A percentile compares a stretch with the other conserved stretches of the same genome.
phyloP scores from a whole-genome alignment of 1,140 invertebrate genomes.

The Drosophila virilis region DNA sequence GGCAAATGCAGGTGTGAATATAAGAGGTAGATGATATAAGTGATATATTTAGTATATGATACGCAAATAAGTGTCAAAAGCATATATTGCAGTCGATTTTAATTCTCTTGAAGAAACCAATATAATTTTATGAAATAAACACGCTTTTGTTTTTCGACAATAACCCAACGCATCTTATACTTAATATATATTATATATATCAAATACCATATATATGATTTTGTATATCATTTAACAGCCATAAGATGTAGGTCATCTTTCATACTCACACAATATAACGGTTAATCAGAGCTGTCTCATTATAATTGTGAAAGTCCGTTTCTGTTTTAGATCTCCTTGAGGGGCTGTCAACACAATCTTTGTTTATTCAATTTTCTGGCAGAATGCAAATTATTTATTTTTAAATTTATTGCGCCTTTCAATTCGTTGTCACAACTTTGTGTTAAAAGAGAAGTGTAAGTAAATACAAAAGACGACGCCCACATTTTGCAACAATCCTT shows the following conservation, averaged over 20 bases:
- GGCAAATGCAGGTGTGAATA: too few species aligned
- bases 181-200: too few species aligned
- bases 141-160: too few species aligned
- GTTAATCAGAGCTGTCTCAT: background rate
- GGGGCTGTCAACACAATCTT: background rate
- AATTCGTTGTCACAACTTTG: slow-evolving; percentile 15
- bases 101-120: too few species aligned
- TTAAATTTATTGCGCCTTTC: slow-evolving; percentile 18
- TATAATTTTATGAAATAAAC: too few species aligned
- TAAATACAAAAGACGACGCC: slow-evolving; percentile 2
- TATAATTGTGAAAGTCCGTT: slow-evolving; percentile 5
- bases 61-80: too few species aligned
- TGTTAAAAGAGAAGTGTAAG: slow-evolving; percentile 2
- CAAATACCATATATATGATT: background rate
- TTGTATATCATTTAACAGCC: background rate
- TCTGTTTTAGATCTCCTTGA: background rate
- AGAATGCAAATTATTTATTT: slow-evolving; percentile 10
- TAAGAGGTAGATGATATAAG: too few species aligned
- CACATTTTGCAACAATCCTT: slow-evolving; percentile 54
- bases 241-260: background rate
- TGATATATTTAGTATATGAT: too few species aligned
- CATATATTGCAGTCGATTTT: too few species aligned
- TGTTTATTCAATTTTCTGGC: background rate
- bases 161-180: too few species aligned
- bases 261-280: background rate